Evolutionary conservation across 2,797 vertebrate genomes (phyloP).

Genomic region (Gymnoscopelus braueri): DNA sequence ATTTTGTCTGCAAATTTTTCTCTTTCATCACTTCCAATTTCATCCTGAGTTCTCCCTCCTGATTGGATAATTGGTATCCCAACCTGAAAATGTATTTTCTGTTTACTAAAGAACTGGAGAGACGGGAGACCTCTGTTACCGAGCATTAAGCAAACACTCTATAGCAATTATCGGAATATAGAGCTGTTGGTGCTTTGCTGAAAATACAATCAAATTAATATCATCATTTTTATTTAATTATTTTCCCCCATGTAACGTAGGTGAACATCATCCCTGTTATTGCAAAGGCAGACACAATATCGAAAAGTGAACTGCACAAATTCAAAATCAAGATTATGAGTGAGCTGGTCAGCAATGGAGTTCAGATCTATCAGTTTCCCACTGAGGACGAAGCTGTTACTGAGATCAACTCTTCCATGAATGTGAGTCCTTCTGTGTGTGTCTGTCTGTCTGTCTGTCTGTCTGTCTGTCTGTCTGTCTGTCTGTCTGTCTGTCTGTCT

Average conservation of each 20-base stretch:
- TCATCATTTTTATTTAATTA: neutral
- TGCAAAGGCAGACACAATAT: slow-evolving; percentile 96
- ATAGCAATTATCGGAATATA: no score
- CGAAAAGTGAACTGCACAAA: slow-evolving; percentile 94
- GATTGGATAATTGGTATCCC: no score
- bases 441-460: slow-evolving; percentile 7
- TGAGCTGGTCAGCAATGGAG: slow-evolving; percentile 96
- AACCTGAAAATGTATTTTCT: no score
- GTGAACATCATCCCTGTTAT: slow-evolving; percentile 98
- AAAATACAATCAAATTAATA: neutral
- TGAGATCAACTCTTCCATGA: slow-evolving; percentile 97
- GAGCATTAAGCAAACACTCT: no score
- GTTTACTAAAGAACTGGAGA: no score
- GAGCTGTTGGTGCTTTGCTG: neutral
- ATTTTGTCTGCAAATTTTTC: no score
- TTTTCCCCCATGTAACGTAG: slow-evolving; percentile 62
- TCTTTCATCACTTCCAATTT: no score
- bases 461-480: neutral
- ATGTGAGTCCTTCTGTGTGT: slow-evolving; percentile 82
- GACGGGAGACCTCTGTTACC: no score
- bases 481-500: slow-evolving; percentile 1
- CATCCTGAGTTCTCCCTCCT: no score
- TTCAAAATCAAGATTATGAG: slow-evolving; percentile 99
- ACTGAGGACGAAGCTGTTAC: slow-evolving; percentile 94
- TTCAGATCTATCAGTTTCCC: slow-evolving; percentile 98